Conservation (phyloP, 2,797 vertebrate species). For the Urocyon cinereoargenteus region DNA sequence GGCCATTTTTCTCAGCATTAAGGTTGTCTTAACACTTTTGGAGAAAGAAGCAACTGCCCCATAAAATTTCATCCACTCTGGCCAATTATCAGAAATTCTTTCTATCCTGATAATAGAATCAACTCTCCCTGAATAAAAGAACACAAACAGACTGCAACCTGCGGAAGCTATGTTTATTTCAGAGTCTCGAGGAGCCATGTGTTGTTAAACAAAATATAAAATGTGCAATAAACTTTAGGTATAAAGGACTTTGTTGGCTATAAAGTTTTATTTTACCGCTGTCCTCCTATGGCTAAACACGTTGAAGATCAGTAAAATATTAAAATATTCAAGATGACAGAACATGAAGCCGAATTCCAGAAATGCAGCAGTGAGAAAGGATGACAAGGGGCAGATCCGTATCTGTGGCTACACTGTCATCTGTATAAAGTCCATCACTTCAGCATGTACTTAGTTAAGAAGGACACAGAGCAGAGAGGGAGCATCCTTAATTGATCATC, state of each 20-base stretch:
- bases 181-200: conserved; percentile 56
- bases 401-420: background rate
- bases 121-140: background rate
- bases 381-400: background rate
- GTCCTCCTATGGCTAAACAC: conserved; percentile 59
- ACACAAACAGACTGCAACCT: background rate
- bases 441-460: background rate
- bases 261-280: conserved; percentile 77
- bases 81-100: conserved; percentile 36
- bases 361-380: background rate
- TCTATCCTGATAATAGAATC: background rate
- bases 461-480: background rate
- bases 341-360: conserved; percentile 59
- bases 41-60: background rate
- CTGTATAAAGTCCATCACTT: background rate
- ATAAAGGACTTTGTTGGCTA: conserved; percentile 71
- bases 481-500: background rate
- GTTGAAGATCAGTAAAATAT: conserved; percentile 61
- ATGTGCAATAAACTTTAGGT: conserved; percentile 70
- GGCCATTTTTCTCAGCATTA: conserved; percentile 14
- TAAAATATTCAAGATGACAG: conserved; percentile 74
- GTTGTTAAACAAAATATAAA: conserved; percentile 78
- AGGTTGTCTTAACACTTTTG: background rate
- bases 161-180: conserved; percentile 33
- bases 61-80: background rate